phyloP scores from a whole-genome alignment of 2,888 invertebrate genomes.

The Acanthosoma haemorrhoidale region DNA sequence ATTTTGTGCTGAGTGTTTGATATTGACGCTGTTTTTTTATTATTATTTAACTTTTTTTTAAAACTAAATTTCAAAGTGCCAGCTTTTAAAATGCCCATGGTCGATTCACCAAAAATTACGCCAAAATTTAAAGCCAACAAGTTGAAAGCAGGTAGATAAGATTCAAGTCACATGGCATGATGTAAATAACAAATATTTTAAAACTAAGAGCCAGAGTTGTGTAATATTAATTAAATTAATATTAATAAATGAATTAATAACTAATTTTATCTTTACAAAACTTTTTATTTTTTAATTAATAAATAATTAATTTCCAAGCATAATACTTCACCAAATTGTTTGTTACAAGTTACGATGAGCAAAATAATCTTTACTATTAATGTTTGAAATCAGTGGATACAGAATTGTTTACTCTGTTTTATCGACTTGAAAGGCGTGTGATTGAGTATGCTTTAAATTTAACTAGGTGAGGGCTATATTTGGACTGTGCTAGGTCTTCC shows the following conservation, averaged over 20 bases:
- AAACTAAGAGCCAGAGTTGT: neutral
- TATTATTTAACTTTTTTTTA: neutral
- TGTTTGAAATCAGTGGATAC: neutral
- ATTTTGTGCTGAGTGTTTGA: conserved; percentile 11
- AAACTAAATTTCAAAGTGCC: neutral
- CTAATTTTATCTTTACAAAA: neutral
- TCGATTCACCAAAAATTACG: conserved; percentile 48
- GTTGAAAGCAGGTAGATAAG: conserved; percentile 59
- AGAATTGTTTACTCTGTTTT: neutral
- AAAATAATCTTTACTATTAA: too few relatives aligned
- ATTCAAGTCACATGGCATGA: conserved; percentile 14
- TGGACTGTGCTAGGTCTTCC: conserved; percentile 16
- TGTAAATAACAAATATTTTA: neutral
- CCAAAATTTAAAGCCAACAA: conserved; percentile 80
- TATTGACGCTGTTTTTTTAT: neutral
- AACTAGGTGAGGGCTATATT: conserved; percentile 37
- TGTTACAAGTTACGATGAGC: too few relatives aligned
- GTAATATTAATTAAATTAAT: neutral
- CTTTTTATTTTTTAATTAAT: neutral
- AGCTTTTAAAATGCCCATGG: conserved; percentile 40
- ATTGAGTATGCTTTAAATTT: conserved; percentile 24
- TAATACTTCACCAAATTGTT: too few relatives aligned
- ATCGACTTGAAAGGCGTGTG: neutral
- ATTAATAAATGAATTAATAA: neutral
- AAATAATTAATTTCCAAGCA: too few relatives aligned